Conservation (phyloP, 2,797 vertebrate species). For the Eulemur albifrons region DNA sequence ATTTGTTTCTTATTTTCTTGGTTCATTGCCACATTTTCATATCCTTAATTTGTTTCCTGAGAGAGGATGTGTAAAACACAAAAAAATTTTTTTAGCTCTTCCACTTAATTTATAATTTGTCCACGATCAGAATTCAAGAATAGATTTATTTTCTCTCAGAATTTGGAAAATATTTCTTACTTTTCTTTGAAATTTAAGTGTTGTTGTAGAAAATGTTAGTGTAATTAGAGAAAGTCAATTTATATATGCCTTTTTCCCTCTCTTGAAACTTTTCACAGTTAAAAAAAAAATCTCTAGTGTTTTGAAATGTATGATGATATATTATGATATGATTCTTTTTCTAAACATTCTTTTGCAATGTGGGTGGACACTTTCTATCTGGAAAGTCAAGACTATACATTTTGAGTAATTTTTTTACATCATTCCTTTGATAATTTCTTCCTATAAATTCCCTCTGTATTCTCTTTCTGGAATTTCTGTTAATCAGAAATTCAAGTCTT, state of each 20-base stretch:
- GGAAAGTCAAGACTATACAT: not conserved
- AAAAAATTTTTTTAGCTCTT: not conserved
- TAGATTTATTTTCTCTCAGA: not conserved
- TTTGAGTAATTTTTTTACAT: not conserved
- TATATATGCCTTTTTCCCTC: not conserved
- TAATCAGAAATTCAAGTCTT: not conserved
- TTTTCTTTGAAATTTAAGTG: not conserved
- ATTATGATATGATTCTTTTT: not conserved
- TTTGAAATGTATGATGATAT: not conserved
- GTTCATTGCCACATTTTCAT: not conserved
- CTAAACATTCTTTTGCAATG: not conserved
- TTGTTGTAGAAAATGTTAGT: not conserved
- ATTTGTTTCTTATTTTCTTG: not conserved
- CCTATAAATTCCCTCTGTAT: not conserved
- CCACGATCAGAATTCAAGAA: constrained; percentile 7
- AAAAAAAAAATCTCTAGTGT: not conserved
- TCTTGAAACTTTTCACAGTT: not conserved
- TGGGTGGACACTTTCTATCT: not conserved
- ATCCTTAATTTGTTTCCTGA: constrained; percentile 4
- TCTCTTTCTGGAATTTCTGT: not conserved
- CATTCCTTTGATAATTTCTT: not conserved
- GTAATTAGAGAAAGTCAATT: not conserved
- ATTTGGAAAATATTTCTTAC: not conserved
- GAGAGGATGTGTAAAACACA: not conserved
- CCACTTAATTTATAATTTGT: not conserved